phyloP scores from a whole-genome alignment of 2,113 vertebrate species.

The Suncus etruscus region DNA sequence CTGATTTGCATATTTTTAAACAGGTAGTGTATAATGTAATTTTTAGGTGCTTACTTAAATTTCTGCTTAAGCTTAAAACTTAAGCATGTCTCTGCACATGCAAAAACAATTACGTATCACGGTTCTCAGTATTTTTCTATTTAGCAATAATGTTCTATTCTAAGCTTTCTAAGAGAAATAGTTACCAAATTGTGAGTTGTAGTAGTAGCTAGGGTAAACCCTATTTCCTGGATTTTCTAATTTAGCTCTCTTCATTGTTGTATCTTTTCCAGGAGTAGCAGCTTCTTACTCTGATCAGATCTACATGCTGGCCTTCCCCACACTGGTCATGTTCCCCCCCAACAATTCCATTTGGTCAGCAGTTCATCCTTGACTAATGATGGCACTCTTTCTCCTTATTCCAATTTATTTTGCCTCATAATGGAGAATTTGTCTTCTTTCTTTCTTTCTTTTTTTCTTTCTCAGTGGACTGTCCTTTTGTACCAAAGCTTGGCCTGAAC shows the following conservation, averaged over 20 bases:
- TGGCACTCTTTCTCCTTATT: neutral
- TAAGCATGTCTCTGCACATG: neutral
- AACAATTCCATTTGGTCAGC: neutral
- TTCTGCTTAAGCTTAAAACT: neutral
- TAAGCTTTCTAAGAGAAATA: neutral
- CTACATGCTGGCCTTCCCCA: fast-evolving
- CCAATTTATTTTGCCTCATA: conserved; percentile 13
- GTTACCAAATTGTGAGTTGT: neutral
- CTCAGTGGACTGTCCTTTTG: conserved; percentile 33
- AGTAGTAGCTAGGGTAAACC: neutral
- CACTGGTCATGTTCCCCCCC: neutral
- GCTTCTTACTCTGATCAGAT: neutral
- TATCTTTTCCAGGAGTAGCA: neutral
- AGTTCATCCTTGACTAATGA: neutral
- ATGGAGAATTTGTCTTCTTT: neutral
- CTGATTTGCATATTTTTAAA: neutral
- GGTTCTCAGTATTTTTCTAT: neutral
- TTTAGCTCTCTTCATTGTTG: neutral
- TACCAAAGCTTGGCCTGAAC: neutral
- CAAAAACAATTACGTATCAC: neutral
- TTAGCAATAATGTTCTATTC: neutral
- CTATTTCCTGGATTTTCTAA: neutral
- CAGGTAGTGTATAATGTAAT: neutral
- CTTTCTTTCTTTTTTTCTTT: conserved; percentile 15
- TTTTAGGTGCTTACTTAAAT: neutral